Percentiles rank a stretch among this genome's conserved stretches.
phyloP scores from a whole-genome alignment of 2,888 invertebrate species.

The Lasioglossum zephyrum region DNA sequence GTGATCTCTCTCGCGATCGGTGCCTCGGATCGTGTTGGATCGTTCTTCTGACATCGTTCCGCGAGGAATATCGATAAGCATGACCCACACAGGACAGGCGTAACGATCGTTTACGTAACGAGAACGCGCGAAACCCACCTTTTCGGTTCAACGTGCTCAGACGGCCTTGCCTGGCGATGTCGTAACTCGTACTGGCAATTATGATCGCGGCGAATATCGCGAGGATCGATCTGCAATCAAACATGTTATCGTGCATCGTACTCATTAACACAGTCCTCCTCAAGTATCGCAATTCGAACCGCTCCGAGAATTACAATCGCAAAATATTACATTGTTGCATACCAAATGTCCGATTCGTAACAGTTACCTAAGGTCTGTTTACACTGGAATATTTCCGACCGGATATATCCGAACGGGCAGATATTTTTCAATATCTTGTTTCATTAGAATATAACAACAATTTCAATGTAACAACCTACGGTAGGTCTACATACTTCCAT shows the following conservation, averaged over 20 bases:
- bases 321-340: too few relatives aligned
- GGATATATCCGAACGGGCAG: too few relatives aligned
- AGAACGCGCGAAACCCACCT: conserved; percentile 44
- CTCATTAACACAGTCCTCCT: neutral
- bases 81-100: neutral
- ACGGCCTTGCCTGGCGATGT: conserved; percentile 67
- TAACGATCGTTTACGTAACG: conserved; percentile 37
- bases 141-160: conserved; percentile 51
- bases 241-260: conserved; percentile 9
- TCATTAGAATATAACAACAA: too few relatives aligned
- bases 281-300: neutral
- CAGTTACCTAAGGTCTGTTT: too few relatives aligned
- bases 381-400: too few relatives aligned
- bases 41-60: neutral
- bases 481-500: too few relatives aligned
- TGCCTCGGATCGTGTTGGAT: conserved; percentile 7
- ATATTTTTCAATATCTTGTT: too few relatives aligned
- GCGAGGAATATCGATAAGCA: neutral
- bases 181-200: conserved; percentile 76
- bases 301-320: neutral
- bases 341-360: too few relatives aligned
- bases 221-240: conserved; percentile 65
- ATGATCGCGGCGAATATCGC: conserved; percentile 69
- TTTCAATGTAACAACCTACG: too few relatives aligned
- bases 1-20: conserved; percentile 14